Evolutionary conservation across 2,888 invertebrate species (phyloP).

Genomic region (Chloroclysta siterata): DNA sequence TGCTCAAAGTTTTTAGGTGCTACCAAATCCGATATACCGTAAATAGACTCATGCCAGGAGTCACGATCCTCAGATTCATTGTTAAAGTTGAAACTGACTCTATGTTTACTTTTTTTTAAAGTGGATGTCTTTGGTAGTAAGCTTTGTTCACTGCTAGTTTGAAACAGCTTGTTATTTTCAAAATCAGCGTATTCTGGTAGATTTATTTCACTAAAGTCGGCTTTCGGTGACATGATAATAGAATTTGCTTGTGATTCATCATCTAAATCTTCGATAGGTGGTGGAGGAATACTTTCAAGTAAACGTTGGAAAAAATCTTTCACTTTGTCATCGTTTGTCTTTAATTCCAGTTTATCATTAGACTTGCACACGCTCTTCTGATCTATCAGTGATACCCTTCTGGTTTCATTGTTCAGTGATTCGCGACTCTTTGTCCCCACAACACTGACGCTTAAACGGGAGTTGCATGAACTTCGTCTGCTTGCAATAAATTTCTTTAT

Average conservation of each 20-base stretch:
- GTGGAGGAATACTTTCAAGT: conserved; percentile 68
- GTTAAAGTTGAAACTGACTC: conserved; percentile 60
- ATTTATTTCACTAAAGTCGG: conserved; percentile 58
- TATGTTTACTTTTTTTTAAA: conserved; percentile 58
- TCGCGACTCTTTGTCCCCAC: conserved; percentile 48
- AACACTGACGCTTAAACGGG: conserved; percentile 50
- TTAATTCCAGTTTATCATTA: conserved; percentile 26
- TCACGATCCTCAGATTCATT: conserved; percentile 55
- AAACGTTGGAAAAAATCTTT: conserved; percentile 66
- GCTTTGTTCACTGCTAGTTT: conserved; percentile 45
- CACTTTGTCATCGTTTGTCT: conserved; percentile 59
- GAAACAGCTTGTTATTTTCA: conserved; percentile 57
- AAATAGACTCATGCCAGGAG: conserved; percentile 73
- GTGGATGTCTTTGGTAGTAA: conserved; percentile 63
- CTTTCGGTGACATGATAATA: conserved; percentile 40
- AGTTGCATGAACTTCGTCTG: conserved; percentile 53
- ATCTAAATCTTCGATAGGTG: conserved; percentile 59
- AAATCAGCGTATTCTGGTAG: conserved; percentile 70
- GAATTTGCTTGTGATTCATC: conserved; percentile 35
- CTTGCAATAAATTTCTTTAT: conserved; percentile 60
- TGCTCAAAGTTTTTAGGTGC: conserved; percentile 29
- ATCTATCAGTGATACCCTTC: conserved; percentile 52
- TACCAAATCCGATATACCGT: conserved; percentile 65
- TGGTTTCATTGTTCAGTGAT: conserved; percentile 50
- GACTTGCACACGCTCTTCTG: conserved; percentile 26